Evolutionary conservation across 2,113 vertebrate species (phyloP), one percentile per base, ranked within the genome.

Genomic region (Orcinus orca): DNA sequence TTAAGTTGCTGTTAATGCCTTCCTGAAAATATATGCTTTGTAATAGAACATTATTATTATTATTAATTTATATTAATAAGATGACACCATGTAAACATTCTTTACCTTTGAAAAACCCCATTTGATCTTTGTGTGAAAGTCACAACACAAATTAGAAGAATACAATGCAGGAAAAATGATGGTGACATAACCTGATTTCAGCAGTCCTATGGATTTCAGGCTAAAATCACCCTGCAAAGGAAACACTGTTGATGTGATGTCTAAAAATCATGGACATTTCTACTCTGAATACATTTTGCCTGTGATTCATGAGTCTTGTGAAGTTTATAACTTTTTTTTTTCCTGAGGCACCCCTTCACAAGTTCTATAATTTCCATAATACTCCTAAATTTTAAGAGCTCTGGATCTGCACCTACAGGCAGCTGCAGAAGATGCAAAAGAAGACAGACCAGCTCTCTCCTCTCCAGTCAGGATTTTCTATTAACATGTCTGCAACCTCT

Each of bases 301-400:
- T 94, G n/a, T 96, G 94, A 97, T 97, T 96, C 95, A 96, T 82
- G 67, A 94, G 77, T 96, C 92, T 95, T 95, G 65, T 92, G 92
- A 96, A 98, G 90, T 96, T 96, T 95, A 90, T 97, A 97, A 90
- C 83, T 88, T 88, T 93, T 85, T 83, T 63, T 96, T 92, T 90
- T 81, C 96, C 94, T 41, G 93, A 97, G 97, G 95, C 92, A 94
- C 93, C 93, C 93, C 92, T 97, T 97, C 67, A 86, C 93, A 96
- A 88, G 94, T 96, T 91, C 73, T 92, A 8, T 92, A 84, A 97
- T 97, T 97, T 97, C 96, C 84, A 91, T 96, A 97, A 97, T 97
- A 95, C 91, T 68, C 92, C 71, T 92, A 93, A 96, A 97, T 92
- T 97, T 96, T 82, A 97, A 97, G 96, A 97, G 76, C 87, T 85